A percentile compares a stretch with the other conserved stretches of the same genome.
phyloP scores from a whole-genome alignment of 2,113 vertebrate genomes.

The Axis porcinus region DNA sequence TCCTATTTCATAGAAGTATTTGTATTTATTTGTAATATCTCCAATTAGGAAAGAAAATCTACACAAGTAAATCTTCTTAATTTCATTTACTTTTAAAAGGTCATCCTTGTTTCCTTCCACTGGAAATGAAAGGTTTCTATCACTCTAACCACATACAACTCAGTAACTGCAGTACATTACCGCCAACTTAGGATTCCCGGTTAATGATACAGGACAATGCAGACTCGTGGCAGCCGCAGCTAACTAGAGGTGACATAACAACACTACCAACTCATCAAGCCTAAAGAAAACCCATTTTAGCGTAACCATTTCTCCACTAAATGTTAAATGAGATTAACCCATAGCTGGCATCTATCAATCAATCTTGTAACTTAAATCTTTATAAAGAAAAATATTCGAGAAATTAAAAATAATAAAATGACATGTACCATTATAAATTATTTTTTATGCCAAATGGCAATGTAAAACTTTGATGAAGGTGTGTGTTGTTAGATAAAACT shows the following conservation, averaged over 20 bases:
- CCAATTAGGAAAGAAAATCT: background rate
- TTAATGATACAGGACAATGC: background rate
- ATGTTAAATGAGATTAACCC: slow-evolving; percentile 39
- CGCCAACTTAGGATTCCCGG: background rate
- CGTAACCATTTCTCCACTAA: background rate
- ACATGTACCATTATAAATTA: background rate
- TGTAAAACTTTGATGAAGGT: background rate
- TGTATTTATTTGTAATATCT: background rate
- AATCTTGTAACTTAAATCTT: background rate
- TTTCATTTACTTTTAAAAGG: background rate
- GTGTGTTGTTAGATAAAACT: background rate
- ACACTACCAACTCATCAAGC: background rate
- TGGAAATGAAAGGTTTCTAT: background rate
- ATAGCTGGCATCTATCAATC: background rate
- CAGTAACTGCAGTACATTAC: background rate
- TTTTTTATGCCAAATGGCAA: background rate
- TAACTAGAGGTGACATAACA: slow-evolving; percentile 5
- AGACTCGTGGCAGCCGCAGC: background rate
- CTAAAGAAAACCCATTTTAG: slow-evolving; percentile 36
- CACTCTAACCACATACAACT: background rate
- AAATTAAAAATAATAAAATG: slow-evolving; percentile 44
- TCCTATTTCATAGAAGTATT: background rate
- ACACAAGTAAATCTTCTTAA: background rate
- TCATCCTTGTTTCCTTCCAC: background rate
- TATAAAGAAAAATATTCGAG: background rate